Percentiles rank a stretch among this genome's conserved stretches.
These are phyloP conservation scores for Tenualosa ilisha DNA, from an alignment of 2,797 vertebrate species.

Conservation along the genomic window DNA sequence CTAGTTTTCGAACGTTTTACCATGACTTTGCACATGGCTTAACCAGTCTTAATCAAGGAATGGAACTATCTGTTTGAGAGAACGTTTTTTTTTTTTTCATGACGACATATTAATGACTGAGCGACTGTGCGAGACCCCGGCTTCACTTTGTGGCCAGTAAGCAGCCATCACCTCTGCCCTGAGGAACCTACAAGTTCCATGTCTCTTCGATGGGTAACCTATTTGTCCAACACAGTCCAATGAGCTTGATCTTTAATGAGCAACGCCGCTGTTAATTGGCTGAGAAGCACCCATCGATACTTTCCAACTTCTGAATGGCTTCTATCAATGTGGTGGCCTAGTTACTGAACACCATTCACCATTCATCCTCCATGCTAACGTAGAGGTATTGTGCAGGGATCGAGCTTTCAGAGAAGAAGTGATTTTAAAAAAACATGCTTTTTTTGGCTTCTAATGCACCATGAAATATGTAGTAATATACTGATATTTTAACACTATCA, in stretches of 20 bases:
- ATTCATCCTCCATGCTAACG: neutral
- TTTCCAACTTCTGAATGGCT: constrained; percentile 35
- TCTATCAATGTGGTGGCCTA: constrained; percentile 33
- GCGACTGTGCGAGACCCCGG: neutral
- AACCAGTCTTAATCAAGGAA: too few relatives aligned
- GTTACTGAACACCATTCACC: constrained; percentile 8
- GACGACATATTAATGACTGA: neutral
- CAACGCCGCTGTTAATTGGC: constrained; percentile 40
- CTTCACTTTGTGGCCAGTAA: neutral
- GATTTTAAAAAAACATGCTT: neutral
- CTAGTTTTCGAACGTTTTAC: too few relatives aligned
- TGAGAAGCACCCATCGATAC: constrained; percentile 35
- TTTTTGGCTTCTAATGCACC: neutral
- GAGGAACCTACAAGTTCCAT: neutral
- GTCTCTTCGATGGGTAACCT: constrained; percentile 29
- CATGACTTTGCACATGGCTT: too few relatives aligned
- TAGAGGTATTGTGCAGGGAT: neutral
- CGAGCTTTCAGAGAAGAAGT: neutral
- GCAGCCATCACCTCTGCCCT: neutral
- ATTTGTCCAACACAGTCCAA: constrained; percentile 34
- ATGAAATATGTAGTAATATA: neutral
- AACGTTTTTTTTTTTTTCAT: neutral
- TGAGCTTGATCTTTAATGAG: constrained; percentile 47
- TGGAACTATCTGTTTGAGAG: too few relatives aligned
- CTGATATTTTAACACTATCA: neutral